Percentiles rank a stretch among this genome's conserved stretches.
phyloP scores from a whole-genome alignment of 2,113 vertebrate genomes.

The Accipiter cooperii region DNA sequence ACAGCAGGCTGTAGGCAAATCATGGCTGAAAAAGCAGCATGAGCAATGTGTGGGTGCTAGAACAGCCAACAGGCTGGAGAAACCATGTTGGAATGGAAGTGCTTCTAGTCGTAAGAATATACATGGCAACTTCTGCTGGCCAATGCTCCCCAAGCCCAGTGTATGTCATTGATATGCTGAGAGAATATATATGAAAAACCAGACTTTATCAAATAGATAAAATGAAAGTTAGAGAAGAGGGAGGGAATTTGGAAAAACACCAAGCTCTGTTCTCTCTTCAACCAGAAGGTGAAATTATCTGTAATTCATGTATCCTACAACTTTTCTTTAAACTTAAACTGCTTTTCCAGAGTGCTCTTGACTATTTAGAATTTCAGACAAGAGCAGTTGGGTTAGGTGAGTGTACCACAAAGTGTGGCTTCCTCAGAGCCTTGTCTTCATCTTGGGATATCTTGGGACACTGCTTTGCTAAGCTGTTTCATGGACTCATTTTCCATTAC shows the following conservation, averaged over 20 bases:
- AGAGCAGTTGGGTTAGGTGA: not conserved
- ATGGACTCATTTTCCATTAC: not conserved
- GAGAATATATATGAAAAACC: not conserved
- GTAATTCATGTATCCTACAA: not conserved
- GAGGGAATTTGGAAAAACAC: not conserved
- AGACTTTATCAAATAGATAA: not conserved
- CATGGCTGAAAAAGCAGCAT: not conserved
- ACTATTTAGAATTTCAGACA: not conserved
- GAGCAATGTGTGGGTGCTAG: not conserved
- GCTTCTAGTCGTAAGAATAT: not conserved
- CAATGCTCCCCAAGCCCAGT: not conserved
- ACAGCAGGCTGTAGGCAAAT: not conserved
- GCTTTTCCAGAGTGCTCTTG: not conserved
- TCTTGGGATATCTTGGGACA: not conserved
- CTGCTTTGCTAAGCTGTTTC: not conserved
- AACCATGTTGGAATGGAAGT: not conserved
- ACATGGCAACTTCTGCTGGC: not conserved
- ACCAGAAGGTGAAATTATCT: not conserved
- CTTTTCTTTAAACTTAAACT: not conserved
- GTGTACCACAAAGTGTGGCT: not conserved
- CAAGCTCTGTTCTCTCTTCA: not conserved
- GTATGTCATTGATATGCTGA: not conserved
- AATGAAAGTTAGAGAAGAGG: not conserved
- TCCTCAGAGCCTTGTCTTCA: conserved; percentile 1
- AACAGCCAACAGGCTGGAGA: not conserved